phyloP scores from a whole-genome alignment of 37 sponge, comb jelly and placozoan genomes.

The Axinella damicornis region DNA sequence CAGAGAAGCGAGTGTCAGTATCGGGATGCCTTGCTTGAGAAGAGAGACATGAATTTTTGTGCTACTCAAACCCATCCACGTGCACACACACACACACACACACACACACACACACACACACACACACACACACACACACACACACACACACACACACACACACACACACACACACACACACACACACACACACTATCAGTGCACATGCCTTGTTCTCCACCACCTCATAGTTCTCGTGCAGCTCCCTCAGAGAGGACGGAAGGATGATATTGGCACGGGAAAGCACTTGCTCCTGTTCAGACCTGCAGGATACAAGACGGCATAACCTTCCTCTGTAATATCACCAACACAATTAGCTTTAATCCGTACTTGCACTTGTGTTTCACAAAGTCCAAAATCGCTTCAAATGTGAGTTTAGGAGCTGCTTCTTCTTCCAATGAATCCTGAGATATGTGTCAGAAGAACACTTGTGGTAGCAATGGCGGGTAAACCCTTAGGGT shows the following conservation, averaged over 20 bases:
- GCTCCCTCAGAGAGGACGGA: constrained; percentile 31
- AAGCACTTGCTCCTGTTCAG: background rate
- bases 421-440: background rate
- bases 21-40: background rate
- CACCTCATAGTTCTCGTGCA: constrained; percentile 26
- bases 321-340: too few relatives aligned
- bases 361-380: constrained; percentile 13
- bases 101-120: too few relatives aligned
- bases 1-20: background rate
- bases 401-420: constrained; percentile 18
- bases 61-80: too few relatives aligned
- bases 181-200: too few relatives aligned
- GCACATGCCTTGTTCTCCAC: background rate
- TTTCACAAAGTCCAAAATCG: constrained; percentile 32
- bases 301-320: too few relatives aligned
- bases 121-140: too few relatives aligned
- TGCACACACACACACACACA: too few relatives aligned
- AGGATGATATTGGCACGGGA: background rate
- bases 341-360: background rate
- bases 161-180: too few relatives aligned
- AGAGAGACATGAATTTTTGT: background rate
- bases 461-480: too few relatives aligned
- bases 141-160: too few relatives aligned
- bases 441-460: background rate
- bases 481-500: too few relatives aligned